Conservation (phyloP, 2,888 invertebrate species). For the Drosophila eohydei region DNA sequence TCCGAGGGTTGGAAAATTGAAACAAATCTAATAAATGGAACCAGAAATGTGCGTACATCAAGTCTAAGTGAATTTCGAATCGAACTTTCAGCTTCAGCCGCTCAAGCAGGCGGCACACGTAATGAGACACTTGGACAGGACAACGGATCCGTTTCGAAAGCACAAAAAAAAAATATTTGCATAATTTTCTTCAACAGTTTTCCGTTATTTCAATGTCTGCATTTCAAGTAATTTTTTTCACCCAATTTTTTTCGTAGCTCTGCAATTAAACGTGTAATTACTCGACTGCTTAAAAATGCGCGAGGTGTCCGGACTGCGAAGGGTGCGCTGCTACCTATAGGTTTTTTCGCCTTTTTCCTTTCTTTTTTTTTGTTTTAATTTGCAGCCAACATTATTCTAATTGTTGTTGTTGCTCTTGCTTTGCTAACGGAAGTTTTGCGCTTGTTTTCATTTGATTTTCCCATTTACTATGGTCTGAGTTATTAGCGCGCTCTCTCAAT, state of each 20-base stretch:
- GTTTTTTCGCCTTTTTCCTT: constrained; percentile 17
- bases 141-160: constrained; percentile 47
- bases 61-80: constrained; percentile 74
- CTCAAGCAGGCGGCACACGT: constrained; percentile 65
- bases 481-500: constrained; percentile 64
- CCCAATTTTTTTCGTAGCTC: constrained; percentile 40
- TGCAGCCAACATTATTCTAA: constrained; percentile 33
- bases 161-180: constrained; percentile 68
- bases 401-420: constrained; percentile 23
- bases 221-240: constrained; percentile 67
- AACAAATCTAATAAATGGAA: constrained; percentile 82
- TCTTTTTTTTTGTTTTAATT: constrained; percentile 58
- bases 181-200: constrained; percentile 78
- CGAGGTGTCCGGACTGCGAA: constrained; percentile 26
- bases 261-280: constrained; percentile 85
- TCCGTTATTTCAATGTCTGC: constrained; percentile 72
- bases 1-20: constrained; percentile 67
- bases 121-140: constrained; percentile 53
- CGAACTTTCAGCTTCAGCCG: constrained; percentile 61
- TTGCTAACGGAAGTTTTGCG: constrained; percentile 70
- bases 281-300: constrained; percentile 74
- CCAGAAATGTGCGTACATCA: constrained; percentile 80
- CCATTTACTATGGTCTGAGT: constrained; percentile 75
- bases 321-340: constrained; percentile 23
- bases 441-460: constrained; percentile 78